Conservation (phyloP, 2,888 invertebrate species). For the Acleris emargana region DNA sequence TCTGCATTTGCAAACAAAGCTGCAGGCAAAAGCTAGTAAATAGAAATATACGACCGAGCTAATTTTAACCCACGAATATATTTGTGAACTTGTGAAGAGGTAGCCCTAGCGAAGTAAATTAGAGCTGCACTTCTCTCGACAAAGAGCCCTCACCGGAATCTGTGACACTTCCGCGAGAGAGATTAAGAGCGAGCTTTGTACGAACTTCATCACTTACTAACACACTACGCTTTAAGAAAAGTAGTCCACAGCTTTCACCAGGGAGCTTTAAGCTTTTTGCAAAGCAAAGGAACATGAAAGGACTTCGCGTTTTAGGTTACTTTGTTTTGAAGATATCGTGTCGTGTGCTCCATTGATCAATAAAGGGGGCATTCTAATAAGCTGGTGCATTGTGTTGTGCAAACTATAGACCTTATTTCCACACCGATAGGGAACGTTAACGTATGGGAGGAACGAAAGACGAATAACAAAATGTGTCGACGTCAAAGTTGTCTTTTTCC, state of each 20-base stretch:
- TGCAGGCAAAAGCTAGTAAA: too few species aligned
- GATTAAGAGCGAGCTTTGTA: constrained; percentile 43
- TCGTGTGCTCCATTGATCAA: too few species aligned
- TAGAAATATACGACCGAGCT: too few species aligned
- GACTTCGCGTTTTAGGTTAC: neutral
- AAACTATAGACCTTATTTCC: too few species aligned
- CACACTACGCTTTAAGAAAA: constrained; percentile 23
- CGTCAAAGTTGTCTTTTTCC: too few species aligned
- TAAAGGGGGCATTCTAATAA: too few species aligned
- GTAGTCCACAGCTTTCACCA: constrained; percentile 29
- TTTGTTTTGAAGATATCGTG: neutral
- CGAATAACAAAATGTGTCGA: too few species aligned
- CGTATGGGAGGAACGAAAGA: too few species aligned
- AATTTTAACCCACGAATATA: too few species aligned
- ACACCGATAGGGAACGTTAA: too few species aligned
- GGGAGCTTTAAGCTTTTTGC: neutral
- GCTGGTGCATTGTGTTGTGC: too few species aligned
- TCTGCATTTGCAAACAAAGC: too few species aligned
- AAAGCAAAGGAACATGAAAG: neutral
- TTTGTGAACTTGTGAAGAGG: neutral
- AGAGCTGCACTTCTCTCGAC: constrained; percentile 49
- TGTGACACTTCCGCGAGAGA: constrained; percentile 59
- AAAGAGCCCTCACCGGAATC: constrained; percentile 61
- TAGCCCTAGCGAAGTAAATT: constrained; percentile 57
- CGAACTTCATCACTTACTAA: constrained; percentile 31